Evolutionary conservation across 1,140 invertebrate genomes (phyloP), one percentile per base, ranked within the genome.

Genomic region (Neodiprion fabricii): DNA sequence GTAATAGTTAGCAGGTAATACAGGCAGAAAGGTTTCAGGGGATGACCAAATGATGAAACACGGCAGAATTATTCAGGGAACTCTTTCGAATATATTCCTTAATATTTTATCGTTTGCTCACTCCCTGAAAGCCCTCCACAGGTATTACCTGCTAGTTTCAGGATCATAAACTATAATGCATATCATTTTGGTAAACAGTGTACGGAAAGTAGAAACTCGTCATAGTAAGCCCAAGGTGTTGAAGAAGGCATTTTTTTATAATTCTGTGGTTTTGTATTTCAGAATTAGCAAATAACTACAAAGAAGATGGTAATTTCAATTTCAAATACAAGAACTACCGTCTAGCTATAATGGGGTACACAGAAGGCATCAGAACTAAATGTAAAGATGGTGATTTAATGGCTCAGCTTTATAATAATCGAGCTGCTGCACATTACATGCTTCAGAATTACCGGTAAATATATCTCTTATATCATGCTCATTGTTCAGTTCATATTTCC

Each of bases 231-330:
- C 2, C 28, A 40, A 40, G 28, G 5, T 40, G 28, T 40, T 40
- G 28, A 40, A 40, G 28, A 40, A 40, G 28, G 1, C 65, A 67
- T 72, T 73, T 70, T 71, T 72, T 72, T 72, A 70, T 73, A 71
- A 65, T 67, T 74, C 66, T 40, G 11, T 75, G 50, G 74, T 80
- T 70, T 66, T 79, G 77, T 70, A 74, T 85, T 87, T 23, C 85
- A 92, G 97, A 98, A 83, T 89, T 97, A 53, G 97, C 98, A 0
- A 88, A 89, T 9, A 95, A 93, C 81, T 98, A 98, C 85, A 99
- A 99, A 88, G 95, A 98, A 71, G 98, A 99, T 90, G 98, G 98
- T 2, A 98, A 99, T 86, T 95, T 96, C 79, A 96, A 98, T 88
- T 99, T 97, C 83, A 97, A 98, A 83, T 92, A 95, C 81, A 98